Percentiles rank a stretch among this genome's conserved stretches.
Conservation (phyloP, 2,797 vertebrate species). For the Pempheris klunzingeri region DNA sequence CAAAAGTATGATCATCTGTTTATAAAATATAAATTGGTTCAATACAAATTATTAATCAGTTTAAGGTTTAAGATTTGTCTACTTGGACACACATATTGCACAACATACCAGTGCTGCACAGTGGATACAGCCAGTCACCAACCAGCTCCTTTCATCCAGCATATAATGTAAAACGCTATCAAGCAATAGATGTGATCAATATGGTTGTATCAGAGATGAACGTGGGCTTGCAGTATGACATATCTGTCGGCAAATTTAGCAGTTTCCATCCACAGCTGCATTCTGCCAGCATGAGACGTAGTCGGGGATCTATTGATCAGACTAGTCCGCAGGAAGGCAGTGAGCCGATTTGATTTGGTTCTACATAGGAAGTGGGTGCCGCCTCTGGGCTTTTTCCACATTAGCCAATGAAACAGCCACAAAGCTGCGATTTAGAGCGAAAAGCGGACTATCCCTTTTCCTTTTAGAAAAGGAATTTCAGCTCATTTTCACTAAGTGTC, state of each 20-base stretch:
- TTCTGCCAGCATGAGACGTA: slow-evolving; percentile 64
- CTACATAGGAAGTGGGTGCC: slow-evolving; percentile 76
- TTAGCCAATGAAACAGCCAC: slow-evolving; percentile 79
- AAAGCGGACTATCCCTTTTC: slow-evolving; percentile 39
- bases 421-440: slow-evolving; percentile 54
- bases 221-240: slow-evolving; percentile 39
- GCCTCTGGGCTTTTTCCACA: slow-evolving; percentile 86
- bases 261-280: slow-evolving; percentile 65
- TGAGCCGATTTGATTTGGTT: slow-evolving; percentile 81
- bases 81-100: slow-evolving; percentile 25
- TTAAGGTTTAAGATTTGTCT: slow-evolving; percentile 12
- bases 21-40: too few species aligned
- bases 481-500: neutral
- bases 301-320: slow-evolving; percentile 77
- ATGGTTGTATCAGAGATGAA: slow-evolving; percentile 30
- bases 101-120: slow-evolving; percentile 41
- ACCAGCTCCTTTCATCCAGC: slow-evolving; percentile 5
- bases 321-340: slow-evolving; percentile 70
- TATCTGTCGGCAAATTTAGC: slow-evolving; percentile 55
- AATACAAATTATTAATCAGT: slow-evolving; percentile 21
- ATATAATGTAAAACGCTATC: slow-evolving; percentile 33
- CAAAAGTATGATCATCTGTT: neutral
- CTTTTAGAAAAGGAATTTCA: slow-evolving; percentile 13
- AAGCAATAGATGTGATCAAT: slow-evolving; percentile 46
- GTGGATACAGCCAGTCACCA: slow-evolving; percentile 7